Conservation (phyloP, 2,888 invertebrate species). For the Loripinus fragilis region DNA sequence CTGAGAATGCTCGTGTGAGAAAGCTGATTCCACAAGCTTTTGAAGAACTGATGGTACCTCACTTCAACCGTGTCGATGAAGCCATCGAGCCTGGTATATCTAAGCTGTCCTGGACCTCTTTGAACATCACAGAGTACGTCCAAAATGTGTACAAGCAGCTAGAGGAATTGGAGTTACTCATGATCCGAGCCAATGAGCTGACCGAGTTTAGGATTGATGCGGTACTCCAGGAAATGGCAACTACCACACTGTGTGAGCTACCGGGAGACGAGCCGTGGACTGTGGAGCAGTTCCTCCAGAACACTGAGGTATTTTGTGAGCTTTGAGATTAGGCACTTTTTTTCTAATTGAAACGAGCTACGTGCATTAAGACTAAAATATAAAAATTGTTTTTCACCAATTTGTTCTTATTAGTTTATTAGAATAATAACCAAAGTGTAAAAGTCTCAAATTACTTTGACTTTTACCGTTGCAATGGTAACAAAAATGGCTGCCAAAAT, state of each 20-base stretch:
- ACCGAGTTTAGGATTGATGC: slow-evolving; percentile 90
- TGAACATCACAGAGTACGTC: slow-evolving; percentile 88
- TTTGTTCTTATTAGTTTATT: no score
- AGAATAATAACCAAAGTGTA: no score
- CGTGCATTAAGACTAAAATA: no score
- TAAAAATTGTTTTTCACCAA: no score
- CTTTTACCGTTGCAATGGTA: no score
- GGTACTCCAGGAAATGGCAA: slow-evolving; percentile 94
- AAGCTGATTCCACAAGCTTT: slow-evolving; percentile 89
- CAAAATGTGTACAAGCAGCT: slow-evolving; percentile 89
- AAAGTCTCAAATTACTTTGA: no score
- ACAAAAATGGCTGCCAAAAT: no score
- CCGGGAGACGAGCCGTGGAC: slow-evolving; percentile 94
- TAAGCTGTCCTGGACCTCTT: slow-evolving; percentile 93
- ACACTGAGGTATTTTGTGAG: slow-evolving; percentile 87
- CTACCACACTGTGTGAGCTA: slow-evolving; percentile 90
- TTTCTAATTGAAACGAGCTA: no score
- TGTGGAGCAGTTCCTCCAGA: slow-evolving; percentile 93
- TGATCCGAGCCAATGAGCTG: slow-evolving; percentile 84
- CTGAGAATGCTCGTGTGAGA: slow-evolving; percentile 82
- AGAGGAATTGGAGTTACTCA: slow-evolving; percentile 90
- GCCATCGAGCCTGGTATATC: slow-evolving; percentile 89
- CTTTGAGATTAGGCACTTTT: no score
- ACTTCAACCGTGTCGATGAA: slow-evolving; percentile 92
- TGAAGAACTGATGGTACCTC: slow-evolving; percentile 94